Evolutionary conservation across 1,140 invertebrate genomes (phyloP), one percentile per base, ranked within the genome.

Genomic region (Drosophila sturtevanti): DNA sequence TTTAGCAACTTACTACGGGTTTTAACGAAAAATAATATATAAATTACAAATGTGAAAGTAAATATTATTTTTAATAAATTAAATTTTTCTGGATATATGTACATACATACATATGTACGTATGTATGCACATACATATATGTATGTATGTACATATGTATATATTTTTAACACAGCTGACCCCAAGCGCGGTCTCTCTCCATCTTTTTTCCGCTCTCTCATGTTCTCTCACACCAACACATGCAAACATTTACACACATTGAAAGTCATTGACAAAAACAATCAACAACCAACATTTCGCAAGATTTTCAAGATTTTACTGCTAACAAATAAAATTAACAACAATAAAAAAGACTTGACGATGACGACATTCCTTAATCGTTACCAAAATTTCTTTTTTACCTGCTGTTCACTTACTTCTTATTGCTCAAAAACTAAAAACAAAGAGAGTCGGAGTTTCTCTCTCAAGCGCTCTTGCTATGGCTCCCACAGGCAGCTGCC

Each of bases 271-370:
- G 63, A 72, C 62, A 71, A 71, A 63, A 86, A 79, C 24, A 37
- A 73, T 61, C 37, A 63, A 82, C 55, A 74, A 68, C 68, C 84
- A 77, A 78, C 70, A 76, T 78, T 86, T 86, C 84, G 85, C 78
- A 86, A 87, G 67, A 68, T 59, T 38, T 65, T 52, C 64, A 76
- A 72, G 14, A 34, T 76, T 75, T 76, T 75, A 58, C 24, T 52
- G 58, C 38, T 56, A 54, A 63, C 31, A 58, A 76, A 75, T 71
- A 56, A 70, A 31, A 68, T 34, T 48, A n/a, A 48, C 62, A 52
- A 63, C 24, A 70, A 74, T 61, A 73, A 74, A 60, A 67, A 75
- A 74, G 56, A 63, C 72, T 44, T 58, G 54, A 68, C 44, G 72
- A 82, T 87, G 75, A 87, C 72, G 82, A 72, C 84, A 87, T 79